Base-by-base conservation (phyloP, 2,888 invertebrate genomes). In the Isotomurus palustris region DNA sequence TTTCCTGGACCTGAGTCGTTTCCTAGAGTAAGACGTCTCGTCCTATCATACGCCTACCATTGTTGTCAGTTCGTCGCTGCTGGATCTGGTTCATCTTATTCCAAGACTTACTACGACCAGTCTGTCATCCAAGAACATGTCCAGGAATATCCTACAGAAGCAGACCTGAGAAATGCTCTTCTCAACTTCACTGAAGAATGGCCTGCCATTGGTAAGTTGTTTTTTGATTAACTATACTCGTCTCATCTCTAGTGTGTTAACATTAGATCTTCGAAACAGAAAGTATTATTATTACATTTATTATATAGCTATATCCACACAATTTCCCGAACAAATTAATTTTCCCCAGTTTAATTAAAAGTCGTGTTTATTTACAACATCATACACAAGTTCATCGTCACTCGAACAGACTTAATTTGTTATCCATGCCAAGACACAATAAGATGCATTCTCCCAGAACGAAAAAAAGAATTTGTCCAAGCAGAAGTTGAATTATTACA, bases 21-120 rank as follows among this genome's bases (percentile, higher is more conserved):
- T 77, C 50, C 50, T 14, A 79, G 86, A 32, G 88, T 94, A 64
- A 85, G 88, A 78, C 87, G 86, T 12, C 79, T 94, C 73, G 85
- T 89, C 38, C 78, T 95, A 36, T 89, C 93, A 1, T 95, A 94
- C 77, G 94, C 95, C 67, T 96, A 95, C 78, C 95, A 96, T 75
- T 96, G 95, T 78, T 95, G 95, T 77, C 87, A 90, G 64, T 93
- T 90, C 77, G 76, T 59, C 51, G 48, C 47, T 6, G n/a, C 41
- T 89, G 72, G 84, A 87, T 44, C 76, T 85, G n/a, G 78, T 77
- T 45, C 78, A 77, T 6, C 45, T 4, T 22, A 36, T 19, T 27
- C 49, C 2, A 51, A 57, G 17, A 44, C 29, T 5, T 29, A 19
- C 1, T 53, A 28, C 25, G 54, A 52, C 19, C 43, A 49, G 12